These are phyloP conservation scores for Apogon hyalosoma DNA, from an alignment of 2,797 vertebrate species.

Conservation along the genomic window DNA sequence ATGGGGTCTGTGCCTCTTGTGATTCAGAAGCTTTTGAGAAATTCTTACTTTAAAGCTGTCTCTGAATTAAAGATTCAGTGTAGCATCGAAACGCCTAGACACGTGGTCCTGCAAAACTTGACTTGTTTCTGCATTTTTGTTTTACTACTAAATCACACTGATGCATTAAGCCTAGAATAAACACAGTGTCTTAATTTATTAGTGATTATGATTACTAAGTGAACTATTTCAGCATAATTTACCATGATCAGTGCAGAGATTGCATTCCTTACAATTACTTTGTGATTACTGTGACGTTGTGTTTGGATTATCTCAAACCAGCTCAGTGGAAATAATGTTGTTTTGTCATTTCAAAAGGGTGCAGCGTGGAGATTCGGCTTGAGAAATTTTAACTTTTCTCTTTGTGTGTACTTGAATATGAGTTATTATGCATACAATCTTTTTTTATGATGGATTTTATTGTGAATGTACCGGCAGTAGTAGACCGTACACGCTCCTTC, in stretches of 20 bases:
- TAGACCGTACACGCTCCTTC: slow-evolving; percentile 22
- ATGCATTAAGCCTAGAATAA: slow-evolving; percentile 45
- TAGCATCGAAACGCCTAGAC: slow-evolving; percentile 21
- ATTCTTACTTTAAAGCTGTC: slow-evolving; percentile 6
- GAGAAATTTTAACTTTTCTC: slow-evolving; percentile 73
- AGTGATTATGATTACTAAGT: slow-evolving; percentile 46
- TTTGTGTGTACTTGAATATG: slow-evolving; percentile 20
- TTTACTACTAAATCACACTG: slow-evolving; percentile 33
- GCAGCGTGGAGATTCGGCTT: slow-evolving; percentile 72
- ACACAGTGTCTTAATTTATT: slow-evolving; percentile 46
- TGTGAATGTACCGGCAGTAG: slow-evolving; percentile 20
- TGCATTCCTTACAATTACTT: slow-evolving; percentile 55
- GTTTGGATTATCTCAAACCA: slow-evolving; percentile 54
- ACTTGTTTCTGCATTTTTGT: slow-evolving; percentile 11
- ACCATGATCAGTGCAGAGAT: slow-evolving; percentile 82
- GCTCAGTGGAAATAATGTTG: slow-evolving; percentile 19
- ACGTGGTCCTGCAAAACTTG: background rate
- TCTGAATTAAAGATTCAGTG: slow-evolving; percentile 12
- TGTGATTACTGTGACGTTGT: slow-evolving; percentile 57
- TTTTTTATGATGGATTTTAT: slow-evolving; percentile 34
- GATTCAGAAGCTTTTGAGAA: slow-evolving; percentile 17
- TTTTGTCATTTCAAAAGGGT: slow-evolving; percentile 44
- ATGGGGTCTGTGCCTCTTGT: slow-evolving; percentile 18
- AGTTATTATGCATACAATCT: slow-evolving; percentile 33
- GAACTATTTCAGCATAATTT: slow-evolving; percentile 73